Conservation (phyloP, 2,797 vertebrate species). For the Sebastes diaconus region DNA sequence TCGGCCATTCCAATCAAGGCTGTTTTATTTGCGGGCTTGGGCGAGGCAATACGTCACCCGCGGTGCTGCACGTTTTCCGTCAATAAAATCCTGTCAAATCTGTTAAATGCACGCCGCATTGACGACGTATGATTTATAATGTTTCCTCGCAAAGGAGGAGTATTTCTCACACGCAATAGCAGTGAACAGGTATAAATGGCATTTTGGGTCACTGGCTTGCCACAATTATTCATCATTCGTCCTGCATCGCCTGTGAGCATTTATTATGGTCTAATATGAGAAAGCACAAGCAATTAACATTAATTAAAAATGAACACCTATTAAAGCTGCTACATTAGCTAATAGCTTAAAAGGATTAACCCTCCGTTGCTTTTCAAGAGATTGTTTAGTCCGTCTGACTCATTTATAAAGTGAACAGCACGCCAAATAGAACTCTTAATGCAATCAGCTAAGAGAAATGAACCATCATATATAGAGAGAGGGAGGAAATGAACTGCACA, state of each 20-base stretch:
- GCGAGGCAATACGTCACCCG: conserved; percentile 73
- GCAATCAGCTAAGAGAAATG: conserved; percentile 4
- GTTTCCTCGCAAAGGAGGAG: conserved; percentile 32
- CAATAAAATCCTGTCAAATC: conserved; percentile 79
- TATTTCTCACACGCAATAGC: conserved; percentile 10
- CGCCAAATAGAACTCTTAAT: neutral
- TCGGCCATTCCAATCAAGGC: conserved; percentile 81
- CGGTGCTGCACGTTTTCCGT: conserved; percentile 60
- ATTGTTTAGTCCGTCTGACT: conserved; percentile 34
- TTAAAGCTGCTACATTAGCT: conserved; percentile 52
- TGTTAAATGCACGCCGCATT: conserved; percentile 59
- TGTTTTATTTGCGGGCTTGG: conserved; percentile 75
- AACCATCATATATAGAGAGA: neutral
- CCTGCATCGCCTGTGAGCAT: conserved; percentile 16
- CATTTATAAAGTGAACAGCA: conserved; percentile 24
- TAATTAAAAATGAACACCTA: conserved; percentile 63
- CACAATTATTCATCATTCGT: conserved; percentile 23
- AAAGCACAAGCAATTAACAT: conserved; percentile 61
- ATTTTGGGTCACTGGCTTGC: conserved; percentile 20
- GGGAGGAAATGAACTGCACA: conserved; percentile 1
- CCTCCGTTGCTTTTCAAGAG: conserved; percentile 5
- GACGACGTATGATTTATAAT: conserved; percentile 65
- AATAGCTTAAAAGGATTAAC: conserved; percentile 56
- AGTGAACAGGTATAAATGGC: conserved; percentile 29
- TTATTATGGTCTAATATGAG: conserved; percentile 40